Base-by-base conservation (phyloP, 1,140 invertebrate genomes). In the Stegodyphus mimosarum region DNA sequence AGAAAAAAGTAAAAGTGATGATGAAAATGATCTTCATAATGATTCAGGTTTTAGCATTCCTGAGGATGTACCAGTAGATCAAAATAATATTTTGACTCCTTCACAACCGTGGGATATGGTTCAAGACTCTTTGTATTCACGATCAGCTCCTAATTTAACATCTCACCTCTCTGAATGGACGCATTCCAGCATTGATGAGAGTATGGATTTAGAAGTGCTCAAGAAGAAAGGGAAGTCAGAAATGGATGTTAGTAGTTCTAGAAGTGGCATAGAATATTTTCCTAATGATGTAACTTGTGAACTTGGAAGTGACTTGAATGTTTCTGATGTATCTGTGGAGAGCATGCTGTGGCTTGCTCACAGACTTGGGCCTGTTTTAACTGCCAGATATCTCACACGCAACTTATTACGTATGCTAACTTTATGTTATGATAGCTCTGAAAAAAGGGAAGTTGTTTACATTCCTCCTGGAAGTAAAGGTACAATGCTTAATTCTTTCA, bases 331-430 rank as follows among this genome's bases (percentile, higher is more conserved):
- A 92, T 96, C 96, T 88, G 93, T 94, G 0, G 97, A 98, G 89
- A 97, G 95, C 89, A 91, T 98, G 0, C 94, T 96, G 66, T 99
- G 97, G 97, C 89, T 99, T 33, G 94, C 96, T 1, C 95, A 98
- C 91, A 93, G 97, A 87, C 91, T 99, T n/a, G 98, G 98, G 0
- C 98, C 98, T 0, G 95, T 99, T 49, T 92, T 99, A 7, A 97
- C 97, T 5, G 96, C 97, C 15, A 94, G 95, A 87, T 95, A 96
- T 91, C 92, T 99, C 48, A 96, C 97, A 0, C 92, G 96, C 64
- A 99, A 99, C 92, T 91, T 99, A 60, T 91, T 99, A 6, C 93
- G 97, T 88, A 98, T 99, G 95, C 90, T 99, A 13, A 95, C 96
- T 0, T 90, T 99, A 0, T 99, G 98, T 90, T 99, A 98, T 89